Evolutionary conservation across 1,140 invertebrate species (phyloP).

Genomic region (Lepidotrigona ventralis): DNA sequence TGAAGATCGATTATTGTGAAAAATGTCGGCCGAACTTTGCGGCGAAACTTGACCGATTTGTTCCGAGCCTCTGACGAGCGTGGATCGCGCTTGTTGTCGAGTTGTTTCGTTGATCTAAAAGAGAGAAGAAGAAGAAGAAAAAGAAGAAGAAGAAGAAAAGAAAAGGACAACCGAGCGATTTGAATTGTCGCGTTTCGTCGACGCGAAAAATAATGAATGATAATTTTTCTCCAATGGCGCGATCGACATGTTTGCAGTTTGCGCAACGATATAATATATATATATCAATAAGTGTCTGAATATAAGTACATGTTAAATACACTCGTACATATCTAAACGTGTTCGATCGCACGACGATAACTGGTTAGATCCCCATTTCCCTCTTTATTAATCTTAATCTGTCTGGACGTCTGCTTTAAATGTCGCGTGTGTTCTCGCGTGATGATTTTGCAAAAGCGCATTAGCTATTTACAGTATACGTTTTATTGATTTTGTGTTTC

Average conservation of each 20-base stretch:
- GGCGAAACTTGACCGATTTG: neutral
- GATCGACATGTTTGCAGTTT: neutral
- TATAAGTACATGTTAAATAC: constrained; percentile 59
- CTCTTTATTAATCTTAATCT: neutral
- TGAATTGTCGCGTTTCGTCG: neutral
- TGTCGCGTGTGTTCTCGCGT: neutral
- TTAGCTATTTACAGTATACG: neutral
- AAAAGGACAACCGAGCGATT: neutral
- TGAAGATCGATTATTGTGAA: neutral
- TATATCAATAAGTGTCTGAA: constrained; percentile 52
- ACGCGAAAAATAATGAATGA: neutral
- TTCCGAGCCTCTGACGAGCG: no score
- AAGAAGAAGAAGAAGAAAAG: no score
- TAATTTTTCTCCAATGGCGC: constrained; percentile 1
- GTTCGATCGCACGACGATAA: neutral
- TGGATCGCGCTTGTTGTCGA: neutral
- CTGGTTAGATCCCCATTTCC: neutral
- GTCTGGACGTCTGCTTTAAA: neutral
- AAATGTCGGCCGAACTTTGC: neutral
- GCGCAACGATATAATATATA: neutral
- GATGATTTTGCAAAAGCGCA: neutral
- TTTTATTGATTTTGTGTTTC: constrained; percentile 34
- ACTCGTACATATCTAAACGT: constrained; percentile 50
- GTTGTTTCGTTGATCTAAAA: neutral
- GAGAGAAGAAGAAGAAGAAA: no score